These are phyloP conservation scores for Macrobrachium rosenbergii DNA, from an alignment of 1,140 invertebrate species.

Conservation along the genomic window DNA sequence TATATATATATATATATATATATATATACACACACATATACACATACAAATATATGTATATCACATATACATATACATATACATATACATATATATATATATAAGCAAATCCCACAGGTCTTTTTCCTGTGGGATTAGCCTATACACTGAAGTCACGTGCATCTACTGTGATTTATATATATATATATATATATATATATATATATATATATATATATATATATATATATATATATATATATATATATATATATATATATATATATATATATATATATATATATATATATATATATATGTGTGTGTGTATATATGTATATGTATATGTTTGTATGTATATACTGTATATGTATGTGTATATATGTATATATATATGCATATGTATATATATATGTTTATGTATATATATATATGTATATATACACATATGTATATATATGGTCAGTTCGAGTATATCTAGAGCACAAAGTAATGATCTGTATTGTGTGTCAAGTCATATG, in stretches of 20 bases:
- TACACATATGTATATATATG: not conserved
- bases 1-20: too few relatives aligned
- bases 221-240: not conserved
- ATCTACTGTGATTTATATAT: too few relatives aligned
- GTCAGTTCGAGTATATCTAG: too few relatives aligned
- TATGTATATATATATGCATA: not conserved
- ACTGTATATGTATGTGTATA: not conserved
- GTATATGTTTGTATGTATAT: not conserved
- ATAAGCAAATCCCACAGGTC: too few relatives aligned
- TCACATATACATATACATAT: not conserved
- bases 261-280: constrained; percentile 3
- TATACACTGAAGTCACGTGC: too few relatives aligned
- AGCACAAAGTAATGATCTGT: too few relatives aligned
- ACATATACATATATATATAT: not conserved
- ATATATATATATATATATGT: constrained; percentile 6
- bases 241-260: constrained; percentile 3
- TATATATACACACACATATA: not conserved
- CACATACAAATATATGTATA: not conserved
- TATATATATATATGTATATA: not conserved
- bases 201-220: not conserved
- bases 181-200: too few relatives aligned
- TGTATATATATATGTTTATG: not conserved
- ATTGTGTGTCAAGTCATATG: too few relatives aligned
- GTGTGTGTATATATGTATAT: not conserved
- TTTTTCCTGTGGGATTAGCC: too few relatives aligned